These are phyloP conservation scores for Daboia siamensis DNA, from an alignment of 2,113 vertebrate species.

Conservation along the genomic window DNA sequence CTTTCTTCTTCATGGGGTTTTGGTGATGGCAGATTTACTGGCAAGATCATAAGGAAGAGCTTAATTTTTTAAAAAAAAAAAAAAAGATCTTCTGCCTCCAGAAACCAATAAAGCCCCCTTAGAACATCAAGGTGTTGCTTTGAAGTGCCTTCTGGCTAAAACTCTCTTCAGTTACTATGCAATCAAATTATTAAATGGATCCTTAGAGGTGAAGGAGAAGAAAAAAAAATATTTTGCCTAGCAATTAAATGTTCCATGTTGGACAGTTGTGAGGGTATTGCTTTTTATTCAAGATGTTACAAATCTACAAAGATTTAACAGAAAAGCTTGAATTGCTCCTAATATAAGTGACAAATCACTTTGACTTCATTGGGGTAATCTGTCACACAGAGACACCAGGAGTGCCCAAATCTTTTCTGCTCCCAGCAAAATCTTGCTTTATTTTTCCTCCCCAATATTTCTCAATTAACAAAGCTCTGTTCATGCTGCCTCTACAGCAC, in stretches of 20 bases:
- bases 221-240: constrained; percentile 83
- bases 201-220: constrained; percentile 71
- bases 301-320: constrained; percentile 78
- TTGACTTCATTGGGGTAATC: constrained; percentile 57
- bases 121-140: constrained; percentile 90
- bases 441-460: not conserved
- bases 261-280: constrained; percentile 73
- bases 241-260: constrained; percentile 89
- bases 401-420: constrained; percentile 2
- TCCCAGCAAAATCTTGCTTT: constrained; percentile 61
- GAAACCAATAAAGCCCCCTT: constrained; percentile 93
- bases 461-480: not conserved
- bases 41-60: constrained; percentile 83
- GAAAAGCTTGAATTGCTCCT: constrained; percentile 68
- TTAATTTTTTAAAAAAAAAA: constrained; percentile 71
- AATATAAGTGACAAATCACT: constrained; percentile 24
- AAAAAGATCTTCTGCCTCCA: constrained; percentile 91
- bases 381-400: constrained; percentile 60
- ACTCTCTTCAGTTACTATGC: constrained; percentile 85
- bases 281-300: constrained; percentile 61
- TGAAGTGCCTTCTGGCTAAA: constrained; percentile 96
- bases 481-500: not conserved
- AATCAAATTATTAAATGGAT: constrained; percentile 95
- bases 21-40: constrained; percentile 76
- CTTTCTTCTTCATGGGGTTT: constrained; percentile 74